Conservation (phyloP, 2,888 invertebrate species). For the Spodoptera picta region DNA sequence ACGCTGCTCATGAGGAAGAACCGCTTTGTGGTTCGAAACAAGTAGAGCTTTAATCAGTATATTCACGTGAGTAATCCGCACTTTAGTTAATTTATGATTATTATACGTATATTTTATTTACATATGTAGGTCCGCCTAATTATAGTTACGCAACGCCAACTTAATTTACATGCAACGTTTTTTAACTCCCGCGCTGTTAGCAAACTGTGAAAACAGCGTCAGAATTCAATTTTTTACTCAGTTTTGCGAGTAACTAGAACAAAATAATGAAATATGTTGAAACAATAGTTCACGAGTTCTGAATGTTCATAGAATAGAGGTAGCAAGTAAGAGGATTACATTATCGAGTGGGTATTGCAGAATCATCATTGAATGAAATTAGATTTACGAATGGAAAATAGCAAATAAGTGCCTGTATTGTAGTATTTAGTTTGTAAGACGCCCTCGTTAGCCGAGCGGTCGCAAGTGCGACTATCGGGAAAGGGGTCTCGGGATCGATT, state of each 20-base stretch:
- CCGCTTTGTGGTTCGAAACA: too few relatives aligned
- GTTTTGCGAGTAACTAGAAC: constrained; percentile 19
- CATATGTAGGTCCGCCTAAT: not conserved
- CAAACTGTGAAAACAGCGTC: constrained; percentile 20
- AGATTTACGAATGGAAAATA: not conserved
- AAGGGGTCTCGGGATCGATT: too few relatives aligned
- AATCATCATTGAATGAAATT: not conserved
- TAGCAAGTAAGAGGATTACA: constrained; percentile 2
- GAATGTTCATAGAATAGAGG: constrained; percentile 10
- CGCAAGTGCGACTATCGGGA: too few relatives aligned
- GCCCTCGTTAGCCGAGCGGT: too few relatives aligned
- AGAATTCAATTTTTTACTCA: constrained; percentile 42
- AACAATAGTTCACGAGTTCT: constrained; percentile 33
- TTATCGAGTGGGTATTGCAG: not conserved
- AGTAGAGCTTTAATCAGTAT: too few relatives aligned
- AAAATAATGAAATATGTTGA: constrained; percentile 30
- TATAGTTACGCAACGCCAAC: constrained; percentile 17
- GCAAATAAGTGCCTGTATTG: not conserved
- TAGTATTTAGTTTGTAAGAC: too few relatives aligned
- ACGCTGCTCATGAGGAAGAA: too few relatives aligned
- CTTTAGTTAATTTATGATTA: too few relatives aligned
- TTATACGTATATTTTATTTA: not conserved
- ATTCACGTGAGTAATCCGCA: too few relatives aligned
- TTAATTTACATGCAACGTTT: constrained; percentile 12
- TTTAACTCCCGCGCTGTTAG: constrained; percentile 3